phyloP scores from a whole-genome alignment of 2,888 invertebrate genomes.

The Smittia sp. region DNA sequence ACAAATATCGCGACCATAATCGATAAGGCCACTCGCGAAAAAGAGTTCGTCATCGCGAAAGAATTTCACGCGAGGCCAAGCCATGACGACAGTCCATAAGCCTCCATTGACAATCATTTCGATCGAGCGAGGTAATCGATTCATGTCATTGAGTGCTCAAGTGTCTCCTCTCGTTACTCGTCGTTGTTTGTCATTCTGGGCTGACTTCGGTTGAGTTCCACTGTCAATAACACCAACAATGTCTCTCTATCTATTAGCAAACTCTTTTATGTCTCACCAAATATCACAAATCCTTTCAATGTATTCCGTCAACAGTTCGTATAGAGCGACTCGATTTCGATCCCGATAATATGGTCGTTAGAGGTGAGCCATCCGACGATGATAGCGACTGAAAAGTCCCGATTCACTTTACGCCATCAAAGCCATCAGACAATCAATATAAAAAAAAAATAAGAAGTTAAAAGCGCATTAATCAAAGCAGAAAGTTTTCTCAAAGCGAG shows the following conservation, averaged over 20 bases:
- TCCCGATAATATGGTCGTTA: slow-evolving; percentile 36
- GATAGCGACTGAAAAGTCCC: slow-evolving; percentile 30
- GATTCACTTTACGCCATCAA: slow-evolving; percentile 21
- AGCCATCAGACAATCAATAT: neutral
- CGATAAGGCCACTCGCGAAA: slow-evolving; percentile 30
- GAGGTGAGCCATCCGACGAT: slow-evolving; percentile 39
- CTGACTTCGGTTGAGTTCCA: neutral
- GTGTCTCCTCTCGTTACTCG: neutral
- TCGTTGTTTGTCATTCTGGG: neutral
- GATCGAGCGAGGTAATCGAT: slow-evolving; percentile 11
- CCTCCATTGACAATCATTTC: slow-evolving; percentile 19
- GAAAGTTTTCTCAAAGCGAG: neutral
- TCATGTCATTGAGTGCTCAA: neutral
- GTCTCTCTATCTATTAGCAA: neutral
- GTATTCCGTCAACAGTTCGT: slow-evolving; percentile 30
- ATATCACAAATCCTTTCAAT: neutral
- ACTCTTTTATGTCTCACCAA: neutral
- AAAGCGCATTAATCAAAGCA: slow-evolving; percentile 24
- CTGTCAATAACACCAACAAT: neutral
- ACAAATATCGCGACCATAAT: slow-evolving; percentile 36
- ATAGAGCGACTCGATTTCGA: slow-evolving; percentile 38
- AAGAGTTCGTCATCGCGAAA: slow-evolving; percentile 27
- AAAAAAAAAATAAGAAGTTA: slow-evolving; percentile 23
- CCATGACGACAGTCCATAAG: neutral
- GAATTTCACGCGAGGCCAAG: slow-evolving; percentile 3